Evolutionary conservation across 2,113 vertebrate genomes (phyloP).

Genomic region (Epinephelus fuscoguttatus): DNA sequence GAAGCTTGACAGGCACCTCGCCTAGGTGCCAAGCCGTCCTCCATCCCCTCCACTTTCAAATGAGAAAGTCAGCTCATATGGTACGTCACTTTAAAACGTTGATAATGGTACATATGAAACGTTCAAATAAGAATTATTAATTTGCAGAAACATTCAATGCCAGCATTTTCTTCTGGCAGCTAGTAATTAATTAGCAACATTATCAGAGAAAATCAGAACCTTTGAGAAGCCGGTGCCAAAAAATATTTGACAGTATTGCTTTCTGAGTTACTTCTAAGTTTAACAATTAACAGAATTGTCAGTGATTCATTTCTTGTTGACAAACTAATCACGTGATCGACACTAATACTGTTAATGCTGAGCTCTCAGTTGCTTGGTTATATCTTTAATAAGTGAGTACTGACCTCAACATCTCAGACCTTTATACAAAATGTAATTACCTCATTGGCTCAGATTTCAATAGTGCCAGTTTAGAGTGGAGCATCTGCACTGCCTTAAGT

Average conservation of each 20-base stretch:
- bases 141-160: no score
- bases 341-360: neutral
- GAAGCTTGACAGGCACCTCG: no score
- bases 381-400: neutral
- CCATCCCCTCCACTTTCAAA: no score
- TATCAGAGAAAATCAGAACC: neutral
- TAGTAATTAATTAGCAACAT: neutral
- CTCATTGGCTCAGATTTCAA: neutral
- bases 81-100: no score
- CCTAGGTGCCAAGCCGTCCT: no score
- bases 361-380: neutral
- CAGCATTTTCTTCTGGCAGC: no score
- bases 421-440: neutral
- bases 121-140: no score
- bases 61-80: no score
- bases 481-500: constrained; percentile 23
- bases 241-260: neutral
- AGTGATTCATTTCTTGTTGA: neutral
- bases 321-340: neutral
- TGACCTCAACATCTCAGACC: neutral
- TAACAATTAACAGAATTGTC: neutral
- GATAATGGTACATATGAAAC: no score
- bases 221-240: neutral
- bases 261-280: neutral
- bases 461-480: neutral